phyloP scores from a whole-genome alignment of 2,113 vertebrate genomes.

The Cephalopterus ornatus region DNA sequence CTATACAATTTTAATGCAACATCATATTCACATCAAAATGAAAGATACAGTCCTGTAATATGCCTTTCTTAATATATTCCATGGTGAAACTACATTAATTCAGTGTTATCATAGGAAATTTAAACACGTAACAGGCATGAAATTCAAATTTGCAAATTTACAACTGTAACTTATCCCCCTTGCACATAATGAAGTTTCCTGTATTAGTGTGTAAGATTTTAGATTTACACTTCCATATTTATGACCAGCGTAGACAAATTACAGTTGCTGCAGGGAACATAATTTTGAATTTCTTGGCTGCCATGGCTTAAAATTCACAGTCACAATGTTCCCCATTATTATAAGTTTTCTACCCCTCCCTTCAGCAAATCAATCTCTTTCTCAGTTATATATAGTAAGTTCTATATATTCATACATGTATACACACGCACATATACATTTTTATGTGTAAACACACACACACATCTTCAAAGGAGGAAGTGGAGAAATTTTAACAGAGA shows the following conservation, averaged over 20 bases:
- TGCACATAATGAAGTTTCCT: neutral
- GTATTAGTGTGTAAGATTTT: neutral
- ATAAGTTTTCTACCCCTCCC: neutral
- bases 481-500: neutral
- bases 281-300: conserved; percentile 18
- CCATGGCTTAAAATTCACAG: neutral
- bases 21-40: neutral
- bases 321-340: neutral
- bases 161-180: neutral
- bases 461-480: neutral
- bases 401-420: neutral
- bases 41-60: neutral
- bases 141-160: conserved; percentile 43
- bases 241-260: neutral
- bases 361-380: neutral
- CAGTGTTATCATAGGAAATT: conserved; percentile 28
- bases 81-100: neutral
- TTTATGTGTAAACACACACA: neutral
- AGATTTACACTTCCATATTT: neutral
- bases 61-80: conserved; percentile 1
- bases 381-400: neutral
- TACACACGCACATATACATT: neutral
- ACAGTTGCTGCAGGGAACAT: neutral
- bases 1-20: neutral
- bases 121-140: conserved; percentile 15